Evolutionary conservation across 2,797 vertebrate genomes (phyloP).

Genomic region (Monodelphis domestica): DNA sequence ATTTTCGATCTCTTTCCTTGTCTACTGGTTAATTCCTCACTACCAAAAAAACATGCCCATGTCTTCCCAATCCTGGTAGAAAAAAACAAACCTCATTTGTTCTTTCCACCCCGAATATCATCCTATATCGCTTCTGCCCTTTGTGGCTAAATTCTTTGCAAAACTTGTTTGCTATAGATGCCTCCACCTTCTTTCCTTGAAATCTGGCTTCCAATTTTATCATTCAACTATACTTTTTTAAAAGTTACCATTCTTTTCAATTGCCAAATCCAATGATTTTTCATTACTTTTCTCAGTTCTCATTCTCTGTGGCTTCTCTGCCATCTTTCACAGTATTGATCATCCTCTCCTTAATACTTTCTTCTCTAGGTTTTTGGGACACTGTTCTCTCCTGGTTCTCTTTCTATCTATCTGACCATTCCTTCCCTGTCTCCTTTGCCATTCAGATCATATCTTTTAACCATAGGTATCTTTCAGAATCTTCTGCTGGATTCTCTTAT

Average conservation of each 20-base stretch:
- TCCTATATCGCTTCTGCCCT: background rate
- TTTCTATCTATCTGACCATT: background rate
- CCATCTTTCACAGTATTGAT: background rate
- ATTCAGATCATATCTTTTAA: background rate
- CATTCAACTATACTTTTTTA: background rate
- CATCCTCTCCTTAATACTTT: background rate
- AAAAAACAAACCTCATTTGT: background rate
- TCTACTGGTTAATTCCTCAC: background rate
- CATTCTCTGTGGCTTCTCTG: background rate
- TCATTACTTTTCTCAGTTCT: background rate
- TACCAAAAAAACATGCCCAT: background rate
- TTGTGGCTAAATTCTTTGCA: background rate
- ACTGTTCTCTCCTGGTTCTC: background rate
- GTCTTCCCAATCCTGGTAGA: background rate
- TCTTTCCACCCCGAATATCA: background rate
- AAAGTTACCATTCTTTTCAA: background rate
- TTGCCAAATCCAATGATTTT: background rate
- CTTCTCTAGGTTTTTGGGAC: background rate
- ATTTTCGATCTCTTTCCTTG: background rate
- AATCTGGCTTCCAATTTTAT: background rate
- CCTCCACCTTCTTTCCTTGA: background rate
- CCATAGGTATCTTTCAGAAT: background rate
- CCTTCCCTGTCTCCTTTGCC: background rate
- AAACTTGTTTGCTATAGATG: background rate
- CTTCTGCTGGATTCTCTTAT: background rate